Conservation (phyloP, 1,140 invertebrate species). For the Argopecten irradians region DNA sequence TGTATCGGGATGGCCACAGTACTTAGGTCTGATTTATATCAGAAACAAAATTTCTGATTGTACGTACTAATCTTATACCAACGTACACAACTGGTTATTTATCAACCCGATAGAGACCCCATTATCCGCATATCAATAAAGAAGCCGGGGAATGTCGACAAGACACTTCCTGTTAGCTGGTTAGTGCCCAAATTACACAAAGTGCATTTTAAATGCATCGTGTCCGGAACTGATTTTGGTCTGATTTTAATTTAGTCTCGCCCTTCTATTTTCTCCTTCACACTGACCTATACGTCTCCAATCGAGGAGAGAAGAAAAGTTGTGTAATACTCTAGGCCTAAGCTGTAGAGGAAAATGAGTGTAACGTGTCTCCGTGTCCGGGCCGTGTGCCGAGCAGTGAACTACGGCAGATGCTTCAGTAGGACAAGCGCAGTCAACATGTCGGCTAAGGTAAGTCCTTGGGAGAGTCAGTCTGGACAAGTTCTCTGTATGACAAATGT, state of each 20-base stretch:
- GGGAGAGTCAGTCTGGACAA: no score
- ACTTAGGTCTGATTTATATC: no score
- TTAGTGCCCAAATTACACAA: neutral
- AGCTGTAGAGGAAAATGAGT: neutral
- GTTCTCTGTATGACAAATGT: no score
- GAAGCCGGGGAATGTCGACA: neutral
- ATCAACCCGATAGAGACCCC: no score
- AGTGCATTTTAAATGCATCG: neutral
- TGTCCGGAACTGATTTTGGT: neutral
- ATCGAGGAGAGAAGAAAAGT: neutral
- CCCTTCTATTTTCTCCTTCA: neutral
- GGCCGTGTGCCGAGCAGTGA: neutral
- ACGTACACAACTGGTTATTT: no score
- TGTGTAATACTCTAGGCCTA: neutral
- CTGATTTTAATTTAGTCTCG: neutral
- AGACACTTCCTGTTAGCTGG: neutral
- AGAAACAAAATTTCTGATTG: no score
- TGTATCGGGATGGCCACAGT: no score
- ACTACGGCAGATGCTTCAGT: neutral
- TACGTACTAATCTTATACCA: no score
- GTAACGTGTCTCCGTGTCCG: neutral
- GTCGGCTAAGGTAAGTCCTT: neutral
- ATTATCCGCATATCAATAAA: neutral
- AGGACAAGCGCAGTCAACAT: neutral
- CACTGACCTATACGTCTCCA: neutral